Percentiles rank a stretch among this genome's conserved stretches.
Conservation (phyloP, 2,113 vertebrate species). For the Equus quagga region DNA sequence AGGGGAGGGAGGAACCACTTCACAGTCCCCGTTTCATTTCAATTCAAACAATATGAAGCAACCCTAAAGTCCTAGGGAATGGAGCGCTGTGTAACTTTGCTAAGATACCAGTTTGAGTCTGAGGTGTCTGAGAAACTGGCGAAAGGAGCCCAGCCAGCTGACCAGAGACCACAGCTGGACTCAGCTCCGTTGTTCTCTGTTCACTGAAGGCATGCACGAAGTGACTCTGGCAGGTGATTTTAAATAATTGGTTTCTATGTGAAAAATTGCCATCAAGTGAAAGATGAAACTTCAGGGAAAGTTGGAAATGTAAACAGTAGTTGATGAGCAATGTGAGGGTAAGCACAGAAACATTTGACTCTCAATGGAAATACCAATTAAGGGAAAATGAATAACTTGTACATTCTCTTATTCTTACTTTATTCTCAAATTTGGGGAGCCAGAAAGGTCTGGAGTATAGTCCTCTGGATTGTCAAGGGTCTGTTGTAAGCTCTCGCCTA, state of each 20-base stretch:
- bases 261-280: not conserved
- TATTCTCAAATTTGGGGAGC: not conserved
- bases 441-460: not conserved
- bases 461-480: not conserved
- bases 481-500: not conserved
- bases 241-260: not conserved
- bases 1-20: not conserved
- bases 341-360: not conserved
- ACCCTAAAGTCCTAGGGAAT: not conserved
- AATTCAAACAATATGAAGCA: not conserved
- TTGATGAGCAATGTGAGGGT: not conserved
- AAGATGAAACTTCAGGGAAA: not conserved
- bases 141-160: not conserved
- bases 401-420: not conserved
- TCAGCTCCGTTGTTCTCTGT: not conserved
- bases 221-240: not conserved
- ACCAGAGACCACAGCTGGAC: no score
- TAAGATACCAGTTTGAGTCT: not conserved
- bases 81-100: not conserved
- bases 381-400: constrained; percentile 41
- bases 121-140: not conserved
- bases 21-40: not conserved
- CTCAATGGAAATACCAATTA: not conserved
- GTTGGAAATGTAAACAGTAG: not conserved
- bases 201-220: not conserved